These are phyloP conservation scores for Eugnorisma glareosa DNA, from an alignment of 2,888 invertebrate genomes.

Conservation along the genomic window DNA sequence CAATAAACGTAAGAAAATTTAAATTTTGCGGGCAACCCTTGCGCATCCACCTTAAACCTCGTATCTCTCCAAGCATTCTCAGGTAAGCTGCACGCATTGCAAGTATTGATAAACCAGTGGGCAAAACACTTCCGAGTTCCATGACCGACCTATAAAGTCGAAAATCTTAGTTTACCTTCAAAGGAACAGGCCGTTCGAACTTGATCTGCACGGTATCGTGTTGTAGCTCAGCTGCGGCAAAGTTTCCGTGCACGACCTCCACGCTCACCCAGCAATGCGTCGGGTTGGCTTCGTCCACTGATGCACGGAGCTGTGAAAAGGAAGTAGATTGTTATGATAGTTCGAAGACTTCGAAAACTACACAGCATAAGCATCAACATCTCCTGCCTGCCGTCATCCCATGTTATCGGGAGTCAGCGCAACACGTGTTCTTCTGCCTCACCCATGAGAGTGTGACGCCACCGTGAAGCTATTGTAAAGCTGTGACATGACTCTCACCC, in stretches of 20 bases:
- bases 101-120: not conserved
- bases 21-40: too few relatives aligned
- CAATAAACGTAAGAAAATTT: too few relatives aligned
- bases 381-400: not conserved
- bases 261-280: slow-evolving; percentile 97
- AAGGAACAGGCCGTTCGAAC: slow-evolving; percentile 96
- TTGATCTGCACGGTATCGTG: slow-evolving; percentile 97
- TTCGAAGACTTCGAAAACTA: not conserved
- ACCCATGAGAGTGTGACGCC: not conserved
- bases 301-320: slow-evolving; percentile 82
- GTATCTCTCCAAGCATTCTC: not conserved
- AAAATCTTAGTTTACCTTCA: slow-evolving; percentile 91
- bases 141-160: not conserved
- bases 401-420: not conserved
- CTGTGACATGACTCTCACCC: slow-evolving; percentile 69
- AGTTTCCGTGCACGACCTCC: slow-evolving; percentile 95
- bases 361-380: not conserved
- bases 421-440: not conserved
- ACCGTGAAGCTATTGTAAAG: not conserved
- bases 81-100: not conserved
- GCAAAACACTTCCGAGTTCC: not conserved
- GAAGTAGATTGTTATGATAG: not conserved
- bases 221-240: slow-evolving; percentile 95
- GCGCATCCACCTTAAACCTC: too few relatives aligned
- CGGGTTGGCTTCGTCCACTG: slow-evolving; percentile 85